Evolutionary conservation across 2,113 vertebrate species (phyloP).

Genomic region (Excalfactoria chinensis): DNA sequence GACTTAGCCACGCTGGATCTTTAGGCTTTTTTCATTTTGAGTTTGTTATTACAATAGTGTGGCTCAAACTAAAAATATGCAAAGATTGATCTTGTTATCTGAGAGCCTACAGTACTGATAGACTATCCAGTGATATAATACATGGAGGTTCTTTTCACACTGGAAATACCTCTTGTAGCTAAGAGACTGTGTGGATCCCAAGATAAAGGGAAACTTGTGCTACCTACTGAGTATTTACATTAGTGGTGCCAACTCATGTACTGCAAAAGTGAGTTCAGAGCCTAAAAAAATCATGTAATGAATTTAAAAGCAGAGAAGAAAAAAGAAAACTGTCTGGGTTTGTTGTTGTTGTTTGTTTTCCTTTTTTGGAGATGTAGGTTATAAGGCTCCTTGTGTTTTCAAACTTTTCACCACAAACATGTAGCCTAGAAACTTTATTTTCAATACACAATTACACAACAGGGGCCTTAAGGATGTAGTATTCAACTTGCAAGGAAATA

Average conservation of each 20-base stretch:
- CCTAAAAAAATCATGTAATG: not conserved
- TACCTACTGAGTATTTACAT: constrained; percentile 1
- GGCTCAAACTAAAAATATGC: not conserved
- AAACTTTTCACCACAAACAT: not conserved
- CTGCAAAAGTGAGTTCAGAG: constrained; percentile 1
- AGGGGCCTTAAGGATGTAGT: not conserved
- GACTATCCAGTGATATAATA: not conserved
- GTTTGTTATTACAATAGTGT: not conserved
- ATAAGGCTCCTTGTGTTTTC: not conserved
- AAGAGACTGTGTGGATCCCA: not conserved
- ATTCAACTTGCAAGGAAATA: not conserved
- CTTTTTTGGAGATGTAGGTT: not conserved
- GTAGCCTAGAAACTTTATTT: not conserved
- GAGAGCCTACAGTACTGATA: not conserved
- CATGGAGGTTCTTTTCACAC: not conserved
- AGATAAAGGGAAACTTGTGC: constrained; percentile 13
- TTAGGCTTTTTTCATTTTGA: not conserved
- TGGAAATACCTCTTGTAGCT: not conserved
- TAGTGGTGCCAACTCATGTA: not conserved
- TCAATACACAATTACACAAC: not conserved
- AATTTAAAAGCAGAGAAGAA: not conserved
- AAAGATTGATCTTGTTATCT: not conserved
- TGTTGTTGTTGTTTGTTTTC: not conserved
- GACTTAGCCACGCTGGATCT: not conserved
- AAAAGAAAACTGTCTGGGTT: not conserved